Evolutionary conservation across 2,113 vertebrate genomes (phyloP).

Genomic region (Passer domesticus): DNA sequence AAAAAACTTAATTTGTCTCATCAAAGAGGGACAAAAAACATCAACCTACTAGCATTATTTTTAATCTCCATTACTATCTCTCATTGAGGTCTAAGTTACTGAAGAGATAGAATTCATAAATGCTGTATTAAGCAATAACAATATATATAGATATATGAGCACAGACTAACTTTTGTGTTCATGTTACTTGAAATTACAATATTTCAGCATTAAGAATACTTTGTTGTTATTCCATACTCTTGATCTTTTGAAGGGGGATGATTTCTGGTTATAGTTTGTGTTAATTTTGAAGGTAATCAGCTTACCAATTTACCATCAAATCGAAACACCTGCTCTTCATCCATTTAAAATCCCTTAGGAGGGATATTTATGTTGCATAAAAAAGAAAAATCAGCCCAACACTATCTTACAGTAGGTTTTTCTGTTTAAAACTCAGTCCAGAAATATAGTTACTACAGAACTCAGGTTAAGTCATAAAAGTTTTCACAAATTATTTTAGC

Average conservation of each 20-base stretch:
- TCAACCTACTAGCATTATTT: not conserved
- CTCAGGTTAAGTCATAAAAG: not conserved
- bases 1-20: not conserved
- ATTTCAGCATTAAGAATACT: not conserved
- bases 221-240: not conserved
- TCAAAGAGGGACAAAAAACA: not conserved
- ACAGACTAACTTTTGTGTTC: not conserved
- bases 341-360: not conserved
- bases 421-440: not conserved
- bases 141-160: not conserved
- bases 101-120: not conserved
- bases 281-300: conserved; percentile 1
- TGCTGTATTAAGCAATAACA: not conserved
- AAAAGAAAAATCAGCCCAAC: not conserved
- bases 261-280: not conserved
- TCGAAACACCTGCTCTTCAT: not conserved
- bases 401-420: not conserved
- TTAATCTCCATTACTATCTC: not conserved
- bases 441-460: not conserved
- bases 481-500: not conserved
- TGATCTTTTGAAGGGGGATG: not conserved
- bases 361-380: not conserved
- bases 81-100: not conserved
- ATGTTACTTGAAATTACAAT: not conserved
- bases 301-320: not conserved